Percentiles rank a stretch among this genome's conserved stretches.
Evolutionary conservation across 1,140 invertebrate species (phyloP).

Genomic region (Littorina saxatilis): DNA sequence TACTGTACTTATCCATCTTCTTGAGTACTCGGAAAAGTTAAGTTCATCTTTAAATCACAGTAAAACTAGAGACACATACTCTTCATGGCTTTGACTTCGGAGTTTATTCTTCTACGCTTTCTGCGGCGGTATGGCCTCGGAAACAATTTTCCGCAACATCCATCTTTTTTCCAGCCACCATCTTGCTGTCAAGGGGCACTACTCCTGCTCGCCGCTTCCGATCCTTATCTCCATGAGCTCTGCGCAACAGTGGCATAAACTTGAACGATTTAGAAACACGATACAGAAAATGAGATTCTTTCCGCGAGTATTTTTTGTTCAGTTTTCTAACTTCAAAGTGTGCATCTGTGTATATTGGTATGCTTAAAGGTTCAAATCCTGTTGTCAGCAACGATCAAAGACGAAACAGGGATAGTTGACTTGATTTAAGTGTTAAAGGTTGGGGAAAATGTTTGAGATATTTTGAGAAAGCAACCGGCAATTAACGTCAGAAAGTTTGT

Average conservation of each 20-base stretch:
- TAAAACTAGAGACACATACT: background rate
- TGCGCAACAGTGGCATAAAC: background rate
- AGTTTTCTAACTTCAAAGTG: no score
- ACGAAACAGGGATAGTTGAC: no score
- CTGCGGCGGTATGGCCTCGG: background rate
- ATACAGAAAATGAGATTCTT: conserved; percentile 22
- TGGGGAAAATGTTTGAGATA: no score
- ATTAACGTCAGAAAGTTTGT: no score
- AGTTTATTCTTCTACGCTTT: conserved; percentile 3
- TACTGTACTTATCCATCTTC: no score
- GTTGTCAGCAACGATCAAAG: no score
- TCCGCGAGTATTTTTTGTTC: background rate
- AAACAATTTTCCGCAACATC: conserved; percentile 33
- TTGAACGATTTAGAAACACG: conserved; percentile 9
- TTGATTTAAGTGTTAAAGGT: no score
- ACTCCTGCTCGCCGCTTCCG: background rate
- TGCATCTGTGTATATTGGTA: background rate
- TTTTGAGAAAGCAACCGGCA: no score
- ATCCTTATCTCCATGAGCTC: conserved; percentile 6
- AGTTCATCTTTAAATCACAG: background rate
- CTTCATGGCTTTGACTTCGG: background rate
- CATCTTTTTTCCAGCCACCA: background rate
- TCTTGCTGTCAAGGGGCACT: background rate
- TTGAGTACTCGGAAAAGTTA: no score
- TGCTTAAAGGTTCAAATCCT: no score